Evolutionary conservation across 1,140 invertebrate species (phyloP), one percentile per base, ranked within the genome.

Genomic region (Heliothis virescens): DNA sequence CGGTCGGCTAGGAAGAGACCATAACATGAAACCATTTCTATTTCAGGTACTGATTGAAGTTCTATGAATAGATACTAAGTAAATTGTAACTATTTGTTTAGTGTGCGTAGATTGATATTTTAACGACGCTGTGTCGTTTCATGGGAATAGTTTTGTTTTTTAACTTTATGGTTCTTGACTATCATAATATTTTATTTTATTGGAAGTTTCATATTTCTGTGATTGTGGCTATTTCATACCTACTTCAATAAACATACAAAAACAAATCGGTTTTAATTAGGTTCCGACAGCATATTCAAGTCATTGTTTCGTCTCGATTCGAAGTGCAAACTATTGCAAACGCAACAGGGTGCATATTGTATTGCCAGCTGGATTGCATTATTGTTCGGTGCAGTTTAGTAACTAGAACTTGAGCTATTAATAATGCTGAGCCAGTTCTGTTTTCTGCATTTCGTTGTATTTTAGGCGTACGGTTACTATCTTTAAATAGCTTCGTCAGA

Each of bases 361-460:
- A 9, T 9, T 41, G 26, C 52, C 52, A 72, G 52, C 52, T 72
- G 69, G 50, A 72, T 41, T 34, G 47, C 52, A 50, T 72, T 72
- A 72, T 57, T 57, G 13, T 48, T 13, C 71, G 7, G 16, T 55
- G 50, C 75, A 77, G 26, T 67, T 52, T 65, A 74, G 55, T 80
- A 67, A 80, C 75, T 74, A 79, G 72, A 79, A 82, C 59, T 79
- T 78, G 60, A 60, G 53, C 52, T 73, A 69, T 59, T 79, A 79
- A 74, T 82, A 79, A 67, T 74, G 50, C 34, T 79, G 76, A 55
- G 41, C 76, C 69, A 82, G 71, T 74, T 79, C 80, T 82, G 16
- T 62, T 79, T 79, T 34, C 34, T 76, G 67, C 71, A 60, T 65
- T 82, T 79, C 62, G 62, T 60, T 60, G 69, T 79, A 75, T 63